phyloP scores from a whole-genome alignment of 2,113 vertebrate species.

The Condylura cristata region DNA sequence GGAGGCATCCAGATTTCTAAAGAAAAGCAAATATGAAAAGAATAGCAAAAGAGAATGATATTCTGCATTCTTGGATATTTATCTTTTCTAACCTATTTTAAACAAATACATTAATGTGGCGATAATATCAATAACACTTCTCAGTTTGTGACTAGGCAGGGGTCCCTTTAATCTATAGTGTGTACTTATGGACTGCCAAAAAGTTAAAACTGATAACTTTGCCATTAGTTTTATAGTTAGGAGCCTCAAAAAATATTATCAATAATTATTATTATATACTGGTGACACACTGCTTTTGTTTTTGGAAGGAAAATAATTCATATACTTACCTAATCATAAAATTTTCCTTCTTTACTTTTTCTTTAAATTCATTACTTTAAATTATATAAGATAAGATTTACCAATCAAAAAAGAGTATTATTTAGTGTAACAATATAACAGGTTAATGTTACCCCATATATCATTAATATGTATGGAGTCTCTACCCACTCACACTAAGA shows the following conservation, averaged over 20 bases:
- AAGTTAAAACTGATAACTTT: not conserved
- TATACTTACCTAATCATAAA: not conserved
- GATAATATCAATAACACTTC: not conserved
- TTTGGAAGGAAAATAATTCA: not conserved
- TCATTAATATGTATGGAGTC: not conserved
- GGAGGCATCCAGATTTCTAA: constrained; percentile 29
- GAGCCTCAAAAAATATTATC: not conserved
- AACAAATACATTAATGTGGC: not conserved
- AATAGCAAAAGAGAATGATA: constrained; percentile 45
- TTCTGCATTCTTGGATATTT: not conserved
- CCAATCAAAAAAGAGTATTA: not conserved
- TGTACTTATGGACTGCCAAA: not conserved
- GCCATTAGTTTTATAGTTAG: not conserved
- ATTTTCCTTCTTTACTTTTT: not conserved
- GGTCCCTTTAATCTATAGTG: not conserved
- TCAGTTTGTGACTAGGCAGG: not conserved
- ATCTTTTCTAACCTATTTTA: not conserved
- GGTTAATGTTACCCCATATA: not conserved
- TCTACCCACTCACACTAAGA: not conserved
- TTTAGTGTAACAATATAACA: not conserved
- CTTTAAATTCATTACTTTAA: not conserved
- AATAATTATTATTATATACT: not conserved
- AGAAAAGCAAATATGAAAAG: not conserved
- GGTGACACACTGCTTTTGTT: not conserved
- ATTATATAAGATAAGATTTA: not conserved